Evolutionary conservation across 2,888 invertebrate species (phyloP).

Genomic region (Caenorhabditis becei): DNA sequence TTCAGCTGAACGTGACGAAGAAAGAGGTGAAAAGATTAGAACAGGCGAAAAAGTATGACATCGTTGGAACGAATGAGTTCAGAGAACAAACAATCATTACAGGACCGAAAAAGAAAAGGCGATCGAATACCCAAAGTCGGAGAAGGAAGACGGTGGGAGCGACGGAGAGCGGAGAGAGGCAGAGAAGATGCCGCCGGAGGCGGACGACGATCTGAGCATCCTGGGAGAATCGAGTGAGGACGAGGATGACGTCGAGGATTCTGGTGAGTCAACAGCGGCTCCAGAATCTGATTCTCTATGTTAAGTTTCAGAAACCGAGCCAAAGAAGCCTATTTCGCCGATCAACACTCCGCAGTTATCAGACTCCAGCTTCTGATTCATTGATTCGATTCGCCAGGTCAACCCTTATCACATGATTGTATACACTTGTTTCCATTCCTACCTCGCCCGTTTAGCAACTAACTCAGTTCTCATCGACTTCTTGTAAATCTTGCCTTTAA

Average conservation of each 20-base stretch:
- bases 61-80: neutral
- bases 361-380: conserved; percentile 35
- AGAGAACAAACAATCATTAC: neutral
- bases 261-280: neutral
- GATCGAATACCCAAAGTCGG: conserved; percentile 54
- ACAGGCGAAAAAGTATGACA: conserved; percentile 39
- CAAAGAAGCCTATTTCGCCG: conserved; percentile 3
- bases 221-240: conserved; percentile 45
- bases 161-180: conserved; percentile 27
- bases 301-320: conserved; percentile 29
- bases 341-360: conserved; percentile 29
- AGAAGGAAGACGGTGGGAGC: conserved; percentile 44
- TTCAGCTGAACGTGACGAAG: conserved; percentile 9
- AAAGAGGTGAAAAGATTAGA: conserved; percentile 57
- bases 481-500: conserved; percentile 37
- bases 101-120: conserved; percentile 34
- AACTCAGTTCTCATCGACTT: conserved; percentile 14
- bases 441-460: conserved; percentile 10
- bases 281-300: neutral
- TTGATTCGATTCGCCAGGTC: conserved; percentile 18
- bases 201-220: conserved; percentile 43
- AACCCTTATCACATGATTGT: conserved; percentile 43
- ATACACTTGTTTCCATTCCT: conserved; percentile 18
- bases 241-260: conserved; percentile 17
- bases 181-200: conserved; percentile 15